phyloP scores from a whole-genome alignment of 2,113 vertebrate genomes.

The Macrotis lagotis region DNA sequence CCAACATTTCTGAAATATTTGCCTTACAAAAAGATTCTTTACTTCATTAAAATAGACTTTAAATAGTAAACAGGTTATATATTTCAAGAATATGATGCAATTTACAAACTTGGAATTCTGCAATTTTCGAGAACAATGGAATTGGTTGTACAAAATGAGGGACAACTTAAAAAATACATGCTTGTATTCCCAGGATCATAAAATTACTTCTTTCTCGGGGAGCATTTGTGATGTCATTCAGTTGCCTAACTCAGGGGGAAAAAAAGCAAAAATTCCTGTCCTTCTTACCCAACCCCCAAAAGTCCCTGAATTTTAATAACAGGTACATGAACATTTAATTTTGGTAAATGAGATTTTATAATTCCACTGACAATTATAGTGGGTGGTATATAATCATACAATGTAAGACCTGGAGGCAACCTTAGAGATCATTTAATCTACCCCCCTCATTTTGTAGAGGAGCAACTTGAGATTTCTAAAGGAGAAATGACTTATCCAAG shows the following conservation, averaged over 20 bases:
- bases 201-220: background rate
- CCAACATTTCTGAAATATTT: background rate
- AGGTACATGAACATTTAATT: background rate
- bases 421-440: background rate
- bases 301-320: background rate
- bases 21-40: background rate
- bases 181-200: background rate
- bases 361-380: background rate
- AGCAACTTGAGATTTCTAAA: background rate
- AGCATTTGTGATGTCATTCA: background rate
- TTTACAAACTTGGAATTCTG: background rate
- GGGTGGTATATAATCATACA: background rate
- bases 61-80: background rate
- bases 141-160: background rate
- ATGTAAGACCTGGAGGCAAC: background rate
- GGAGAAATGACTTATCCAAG: background rate
- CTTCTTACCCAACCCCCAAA: background rate
- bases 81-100: background rate
- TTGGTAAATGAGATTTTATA: background rate
- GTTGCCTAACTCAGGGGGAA: background rate
- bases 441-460: background rate
- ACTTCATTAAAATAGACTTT: background rate
- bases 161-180: background rate
- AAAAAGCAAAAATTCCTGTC: background rate
- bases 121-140: background rate